A percentile compares a stretch with the other conserved stretches of the same genome.
phyloP scores from a whole-genome alignment of 2,888 invertebrate genomes.

The Auanema sp. region DNA sequence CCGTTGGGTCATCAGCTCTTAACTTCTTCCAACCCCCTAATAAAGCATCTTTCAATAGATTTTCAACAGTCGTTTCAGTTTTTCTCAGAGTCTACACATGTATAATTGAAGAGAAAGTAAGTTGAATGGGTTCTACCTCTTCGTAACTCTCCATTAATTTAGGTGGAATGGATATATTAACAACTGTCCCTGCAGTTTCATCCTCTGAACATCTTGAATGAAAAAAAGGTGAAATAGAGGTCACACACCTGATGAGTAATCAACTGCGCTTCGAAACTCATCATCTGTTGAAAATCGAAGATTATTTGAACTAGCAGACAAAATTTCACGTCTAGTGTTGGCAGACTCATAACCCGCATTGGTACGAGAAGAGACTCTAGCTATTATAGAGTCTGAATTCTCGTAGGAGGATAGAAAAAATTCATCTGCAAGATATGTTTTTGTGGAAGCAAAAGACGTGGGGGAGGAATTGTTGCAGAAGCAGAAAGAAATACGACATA shows the following conservation, averaged over 20 bases:
- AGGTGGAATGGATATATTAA: too few relatives aligned
- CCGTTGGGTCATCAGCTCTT: conserved; percentile 18
- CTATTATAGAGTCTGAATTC: too few relatives aligned
- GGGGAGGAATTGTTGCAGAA: too few relatives aligned
- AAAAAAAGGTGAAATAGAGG: conserved; percentile 4
- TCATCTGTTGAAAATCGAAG: conserved; percentile 25
- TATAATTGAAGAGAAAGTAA: too few relatives aligned
- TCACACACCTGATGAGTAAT: conserved; percentile 31
- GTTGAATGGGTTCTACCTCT: too few relatives aligned
- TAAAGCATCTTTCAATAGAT: conserved; percentile 26
- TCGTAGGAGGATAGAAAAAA: too few relatives aligned
- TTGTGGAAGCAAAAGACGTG: too few relatives aligned
- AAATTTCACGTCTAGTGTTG: too few relatives aligned
- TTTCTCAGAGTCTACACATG: conserved; percentile 19
- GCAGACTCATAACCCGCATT: too few relatives aligned
- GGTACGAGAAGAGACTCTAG: too few relatives aligned
- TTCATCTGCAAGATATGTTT: too few relatives aligned
- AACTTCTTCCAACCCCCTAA: conserved; percentile 38
- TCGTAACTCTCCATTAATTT: too few relatives aligned
- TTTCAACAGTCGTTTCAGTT: conserved; percentile 26
- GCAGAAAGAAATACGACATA: conserved; percentile 10
- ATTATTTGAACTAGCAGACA: background rate
- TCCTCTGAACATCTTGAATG: background rate
- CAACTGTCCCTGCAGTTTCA: background rate
- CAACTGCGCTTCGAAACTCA: conserved; percentile 36